Base-by-base conservation (phyloP, 2,888 invertebrate species). In the Pseudoips prasinana region DNA sequence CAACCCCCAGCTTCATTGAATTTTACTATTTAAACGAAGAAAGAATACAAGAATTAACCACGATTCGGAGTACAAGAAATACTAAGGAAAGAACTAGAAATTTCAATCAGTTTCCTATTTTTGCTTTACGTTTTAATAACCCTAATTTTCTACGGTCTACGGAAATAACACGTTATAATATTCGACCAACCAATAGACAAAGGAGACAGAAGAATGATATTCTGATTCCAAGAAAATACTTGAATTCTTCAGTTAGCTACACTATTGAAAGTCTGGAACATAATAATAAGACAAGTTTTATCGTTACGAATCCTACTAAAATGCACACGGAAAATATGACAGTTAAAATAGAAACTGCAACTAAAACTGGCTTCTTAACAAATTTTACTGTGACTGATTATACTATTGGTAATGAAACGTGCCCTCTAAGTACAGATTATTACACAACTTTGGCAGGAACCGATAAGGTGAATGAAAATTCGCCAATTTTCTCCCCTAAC, bases 11-110 rank as follows among this genome's bases (percentile, higher is more conserved):
- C 58, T 77, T 60, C 26, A 84, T 85, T 30, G 85, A 86, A 57
- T 86, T 86, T 62, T 77, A 84, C 58, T 86, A 85, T 55, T 64
- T 77, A 35, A 78, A 84, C 42, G 72, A 80, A 5, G 20, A 20
- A 18, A n/a, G n/a, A n/a, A n/a, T n/a, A n/a, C n/a, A n/a, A n/a
- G n/a, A n/a, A n/a, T n/a, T n/a, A n/a, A n/a, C n/a, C n/a, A n/a
- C n/a, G n/a, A n/a, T n/a, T n/a, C n/a, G n/a, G n/a, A n/a, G n/a
- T n/a, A n/a, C n/a, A n/a, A n/a, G n/a, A n/a, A n/a, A n/a, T n/a
- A n/a, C n/a, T n/a, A n/a, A n/a, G n/a, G n/a, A n/a, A n/a, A n/a
- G n/a, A n/a, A n/a, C n/a, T n/a, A n/a, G n/a, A n/a, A n/a, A n/a
- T n/a, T n/a, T n/a, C n/a, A n/a, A n/a, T n/a, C n/a, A n/a, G n/a